phyloP scores from a whole-genome alignment of 1,140 invertebrate genomes.

The Drosophila ercepeae region DNA sequence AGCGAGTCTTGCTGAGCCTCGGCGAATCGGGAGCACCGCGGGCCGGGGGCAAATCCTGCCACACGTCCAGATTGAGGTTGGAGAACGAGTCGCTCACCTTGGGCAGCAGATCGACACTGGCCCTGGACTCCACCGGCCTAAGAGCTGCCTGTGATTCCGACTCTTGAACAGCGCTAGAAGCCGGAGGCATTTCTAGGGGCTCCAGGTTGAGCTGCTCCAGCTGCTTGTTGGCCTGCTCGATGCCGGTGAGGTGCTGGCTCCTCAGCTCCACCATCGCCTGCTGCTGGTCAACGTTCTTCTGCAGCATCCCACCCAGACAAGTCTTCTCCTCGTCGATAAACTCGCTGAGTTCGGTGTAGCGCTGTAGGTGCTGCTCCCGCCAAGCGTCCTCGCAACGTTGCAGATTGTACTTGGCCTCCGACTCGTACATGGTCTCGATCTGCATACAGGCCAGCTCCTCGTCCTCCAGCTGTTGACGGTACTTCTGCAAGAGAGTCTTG shows the following conservation, averaged over 20 bases:
- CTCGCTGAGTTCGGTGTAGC: slow-evolving; percentile 51
- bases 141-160: background rate
- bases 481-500: slow-evolving; percentile 46
- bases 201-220: slow-evolving; percentile 80
- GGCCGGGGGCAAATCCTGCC: slow-evolving; percentile 59
- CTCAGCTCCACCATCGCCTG: slow-evolving; percentile 80
- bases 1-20: slow-evolving; percentile 55
- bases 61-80: slow-evolving; percentile 75
- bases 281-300: slow-evolving; percentile 80
- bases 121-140: background rate
- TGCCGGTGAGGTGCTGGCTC: slow-evolving; percentile 76
- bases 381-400: slow-evolving; percentile 69
- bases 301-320: slow-evolving; percentile 56
- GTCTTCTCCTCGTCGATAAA: slow-evolving; percentile 56
- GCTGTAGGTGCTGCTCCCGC: slow-evolving; percentile 66
- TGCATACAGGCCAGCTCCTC: slow-evolving; percentile 51
- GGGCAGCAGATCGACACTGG: slow-evolving; percentile 11
- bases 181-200: slow-evolving; percentile 8
- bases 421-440: slow-evolving; percentile 83
- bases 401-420: slow-evolving; percentile 74
- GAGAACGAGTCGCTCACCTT: slow-evolving; percentile 62
- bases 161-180: background rate
- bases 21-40: slow-evolving; percentile 45
- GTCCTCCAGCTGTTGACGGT: slow-evolving; percentile 50
- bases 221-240: slow-evolving; percentile 84